These are phyloP conservation scores for Lithophane socia DNA, from an alignment of 2,888 invertebrate genomes.

Conservation along the genomic window DNA sequence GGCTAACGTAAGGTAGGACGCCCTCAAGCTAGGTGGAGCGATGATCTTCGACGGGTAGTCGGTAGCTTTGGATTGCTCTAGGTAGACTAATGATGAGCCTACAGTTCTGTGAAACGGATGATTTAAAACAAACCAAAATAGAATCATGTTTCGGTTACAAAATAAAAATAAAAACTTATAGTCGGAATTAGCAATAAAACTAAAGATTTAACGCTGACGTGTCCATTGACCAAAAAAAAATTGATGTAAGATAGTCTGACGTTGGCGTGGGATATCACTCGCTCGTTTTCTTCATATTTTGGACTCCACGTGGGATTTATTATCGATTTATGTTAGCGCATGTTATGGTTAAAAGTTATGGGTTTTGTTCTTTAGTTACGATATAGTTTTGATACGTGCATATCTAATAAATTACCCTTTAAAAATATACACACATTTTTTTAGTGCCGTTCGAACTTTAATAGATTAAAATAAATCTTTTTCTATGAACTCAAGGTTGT, in stretches of 20 bases:
- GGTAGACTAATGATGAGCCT: background rate
- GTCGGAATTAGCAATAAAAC: slow-evolving; percentile 49
- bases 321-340: slow-evolving; percentile 25
- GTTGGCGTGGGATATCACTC: slow-evolving; percentile 48
- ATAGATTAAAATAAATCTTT: background rate
- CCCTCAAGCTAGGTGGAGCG: background rate
- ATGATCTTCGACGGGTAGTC: background rate
- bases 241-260: background rate
- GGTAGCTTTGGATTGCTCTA: background rate
- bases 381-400: background rate
- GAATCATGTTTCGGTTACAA: slow-evolving; percentile 4
- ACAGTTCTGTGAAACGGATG: background rate
- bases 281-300: slow-evolving; percentile 28
- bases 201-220: slow-evolving; percentile 49
- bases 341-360: slow-evolving; percentile 7
- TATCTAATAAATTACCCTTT: background rate
- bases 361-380: slow-evolving; percentile 23
- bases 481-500: slow-evolving; percentile 10
- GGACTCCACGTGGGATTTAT: slow-evolving; percentile 26
- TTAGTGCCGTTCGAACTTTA: background rate
- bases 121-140: background rate
- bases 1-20: background rate
- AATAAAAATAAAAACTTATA: slow-evolving; percentile 35
- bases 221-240: slow-evolving; percentile 39
- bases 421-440: background rate